These are phyloP conservation scores for Caenorhabditis doughertyi DNA, from an alignment of 2,888 invertebrate genomes.

Conservation along the genomic window DNA sequence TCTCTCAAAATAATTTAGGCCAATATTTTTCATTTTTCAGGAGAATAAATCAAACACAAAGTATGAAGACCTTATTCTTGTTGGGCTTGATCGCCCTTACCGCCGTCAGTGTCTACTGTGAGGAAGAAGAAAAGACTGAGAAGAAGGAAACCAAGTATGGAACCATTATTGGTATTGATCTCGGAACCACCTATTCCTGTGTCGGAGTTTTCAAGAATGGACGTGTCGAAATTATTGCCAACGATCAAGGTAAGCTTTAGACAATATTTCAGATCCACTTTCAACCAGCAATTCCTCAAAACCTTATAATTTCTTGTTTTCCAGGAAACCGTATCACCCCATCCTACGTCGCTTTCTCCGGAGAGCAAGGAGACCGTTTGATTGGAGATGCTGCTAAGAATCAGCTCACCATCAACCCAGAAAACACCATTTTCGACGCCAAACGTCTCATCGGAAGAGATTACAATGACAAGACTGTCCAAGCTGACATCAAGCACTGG, in stretches of 20 bases:
- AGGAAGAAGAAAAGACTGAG: slow-evolving; percentile 72
- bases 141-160: slow-evolving; percentile 81
- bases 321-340: slow-evolving; percentile 81
- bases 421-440: slow-evolving; percentile 98
- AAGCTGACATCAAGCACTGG: slow-evolving; percentile 96
- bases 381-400: slow-evolving; percentile 99
- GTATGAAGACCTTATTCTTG: slow-evolving; percentile 77
- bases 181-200: slow-evolving; percentile 83
- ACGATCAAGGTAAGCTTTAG: slow-evolving; percentile 82
- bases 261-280: too few relatives aligned
- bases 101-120: slow-evolving; percentile 70
- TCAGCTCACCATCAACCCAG: slow-evolving; percentile 98
- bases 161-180: slow-evolving; percentile 83
- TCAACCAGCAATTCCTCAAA: not conserved
- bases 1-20: not conserved
- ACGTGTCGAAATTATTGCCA: slow-evolving; percentile 82
- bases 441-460: slow-evolving; percentile 98
- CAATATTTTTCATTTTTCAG: slow-evolving; percentile 11
- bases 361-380: slow-evolving; percentile 80
- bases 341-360: slow-evolving; percentile 82
- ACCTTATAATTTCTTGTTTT: not conserved
- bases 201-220: slow-evolving; percentile 85
- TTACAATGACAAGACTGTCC: slow-evolving; percentile 93
- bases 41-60: slow-evolving; percentile 56
- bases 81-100: slow-evolving; percentile 75